A percentile compares a stretch with the other conserved stretches of the same genome.
These are phyloP conservation scores for Potamilus streckersoni DNA, from an alignment of 1,140 invertebrate genomes.

Conservation along the genomic window DNA sequence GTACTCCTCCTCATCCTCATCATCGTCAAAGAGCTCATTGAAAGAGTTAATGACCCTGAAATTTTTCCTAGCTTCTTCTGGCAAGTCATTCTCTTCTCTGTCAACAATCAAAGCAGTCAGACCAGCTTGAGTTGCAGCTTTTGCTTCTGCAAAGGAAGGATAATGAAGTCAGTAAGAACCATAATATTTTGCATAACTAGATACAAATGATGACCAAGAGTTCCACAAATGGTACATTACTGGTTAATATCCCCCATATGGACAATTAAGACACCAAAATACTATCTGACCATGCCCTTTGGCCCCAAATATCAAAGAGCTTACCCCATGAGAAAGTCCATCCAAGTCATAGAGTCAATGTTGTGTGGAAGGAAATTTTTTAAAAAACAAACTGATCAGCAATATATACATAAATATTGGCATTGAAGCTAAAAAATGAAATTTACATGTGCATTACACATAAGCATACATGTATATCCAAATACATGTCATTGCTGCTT, in stretches of 20 bases:
- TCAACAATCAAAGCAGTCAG: slow-evolving; percentile 77
- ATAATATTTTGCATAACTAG: too few relatives aligned
- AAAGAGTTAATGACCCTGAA: slow-evolving; percentile 75
- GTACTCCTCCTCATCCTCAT: slow-evolving; percentile 42
- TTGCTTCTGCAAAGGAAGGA: slow-evolving; percentile 76
- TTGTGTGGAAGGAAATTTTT: too few relatives aligned
- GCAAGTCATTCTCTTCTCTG: slow-evolving; percentile 71
- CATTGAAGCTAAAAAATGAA: too few relatives aligned
- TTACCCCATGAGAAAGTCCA: too few relatives aligned
- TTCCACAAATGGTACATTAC: not conserved
- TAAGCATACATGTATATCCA: too few relatives aligned
- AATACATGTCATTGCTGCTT: too few relatives aligned
- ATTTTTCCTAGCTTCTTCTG: slow-evolving; percentile 72
- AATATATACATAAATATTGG: too few relatives aligned
- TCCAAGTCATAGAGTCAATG: too few relatives aligned
- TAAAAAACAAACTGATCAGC: too few relatives aligned
- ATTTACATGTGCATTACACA: too few relatives aligned
- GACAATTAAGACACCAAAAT: not conserved
- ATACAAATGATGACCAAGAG: not conserved
- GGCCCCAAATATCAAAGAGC: too few relatives aligned
- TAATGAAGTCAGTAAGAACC: not conserved
- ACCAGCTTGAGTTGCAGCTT: slow-evolving; percentile 82
- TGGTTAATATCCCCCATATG: not conserved
- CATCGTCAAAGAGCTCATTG: slow-evolving; percentile 62
- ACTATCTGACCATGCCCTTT: too few relatives aligned